Evolutionary conservation across 2,888 invertebrate species (phyloP), one percentile per base, ranked within the genome.

Genomic region (Caenorhabditis afra): DNA sequence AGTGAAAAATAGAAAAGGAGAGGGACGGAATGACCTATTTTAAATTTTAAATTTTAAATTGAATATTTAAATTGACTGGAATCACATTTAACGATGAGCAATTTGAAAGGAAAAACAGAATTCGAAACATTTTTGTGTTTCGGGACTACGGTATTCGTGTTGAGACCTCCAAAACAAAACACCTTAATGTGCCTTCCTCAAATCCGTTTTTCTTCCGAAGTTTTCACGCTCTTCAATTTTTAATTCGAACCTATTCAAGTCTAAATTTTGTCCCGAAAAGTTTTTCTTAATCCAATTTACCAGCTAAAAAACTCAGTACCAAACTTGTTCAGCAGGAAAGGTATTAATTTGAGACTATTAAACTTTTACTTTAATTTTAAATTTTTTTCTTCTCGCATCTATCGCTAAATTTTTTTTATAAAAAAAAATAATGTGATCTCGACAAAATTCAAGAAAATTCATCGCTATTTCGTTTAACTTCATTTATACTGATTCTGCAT

Each of bases 121-220:
- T 11, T 10, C 14, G 18, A 23, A 22, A 47, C 39, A 41, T 5
- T 20, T 22, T 47, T 29, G 29, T 5, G 7, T 14, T 18, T 14
- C 41, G 10, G 35, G 50, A 44, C 18, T 65, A 65, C 65, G 23
- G 65, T 65, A 65, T 23, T 65, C 65, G 45, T 53, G 12, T 18
- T 12, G 45, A 55, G 53, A 65, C 65, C 65, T 3, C 1, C 1
- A 0, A 23, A 18, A 18, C 18, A 16, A 16, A 35, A 22, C n/a
- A 35, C 1, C 29, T 3, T 20, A 22, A 16, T 61, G 47, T 35
- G 12, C 35, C 49, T 61, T 47, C 2, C 3, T 22, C 18, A 22
- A 12, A 52, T 23, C 14, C 12, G 23, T n/a, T 23, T 1, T 53
- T n/a, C n/a, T n/a, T n/a, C n/a, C n/a, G n/a, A n/a, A n/a, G n/a